Percentiles rank a stretch among this genome's conserved stretches.
Conservation (phyloP, 1,140 invertebrate species). For the Magallana ariakensis region DNA sequence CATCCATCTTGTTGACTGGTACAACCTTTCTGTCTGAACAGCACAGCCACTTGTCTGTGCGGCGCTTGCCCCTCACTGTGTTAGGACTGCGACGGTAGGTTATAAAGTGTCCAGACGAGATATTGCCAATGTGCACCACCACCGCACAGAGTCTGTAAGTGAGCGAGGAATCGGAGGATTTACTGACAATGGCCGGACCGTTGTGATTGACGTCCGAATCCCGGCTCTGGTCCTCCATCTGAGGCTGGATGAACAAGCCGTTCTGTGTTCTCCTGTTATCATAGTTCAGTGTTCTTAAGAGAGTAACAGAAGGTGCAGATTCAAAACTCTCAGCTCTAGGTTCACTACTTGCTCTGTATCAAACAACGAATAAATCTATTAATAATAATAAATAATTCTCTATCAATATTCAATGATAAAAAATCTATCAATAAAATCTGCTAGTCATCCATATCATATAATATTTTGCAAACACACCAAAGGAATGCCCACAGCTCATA, state of each 20-base stretch:
- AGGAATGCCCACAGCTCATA: too few relatives aligned
- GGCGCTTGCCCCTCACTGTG: slow-evolving; percentile 65
- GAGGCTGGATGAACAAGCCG: slow-evolving; percentile 69
- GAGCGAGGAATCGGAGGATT: slow-evolving; percentile 55
- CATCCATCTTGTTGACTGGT: slow-evolving; percentile 75
- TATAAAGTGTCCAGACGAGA: slow-evolving; percentile 93
- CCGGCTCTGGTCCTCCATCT: slow-evolving; percentile 42
- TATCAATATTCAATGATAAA: too few relatives aligned
- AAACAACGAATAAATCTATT: neutral
- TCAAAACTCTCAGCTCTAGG: neutral
- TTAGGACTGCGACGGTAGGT: slow-evolving; percentile 88
- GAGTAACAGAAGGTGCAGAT: slow-evolving; percentile 70
- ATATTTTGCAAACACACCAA: too few relatives aligned
- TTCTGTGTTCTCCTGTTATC: slow-evolving; percentile 69
- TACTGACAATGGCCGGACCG: slow-evolving; percentile 53
- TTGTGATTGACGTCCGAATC: slow-evolving; percentile 74
- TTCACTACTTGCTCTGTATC: neutral
- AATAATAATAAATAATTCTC: too few relatives aligned
- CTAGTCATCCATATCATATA: too few relatives aligned
- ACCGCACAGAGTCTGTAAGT: slow-evolving; percentile 89
- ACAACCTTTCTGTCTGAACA: slow-evolving; percentile 80
- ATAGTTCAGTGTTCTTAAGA: slow-evolving; percentile 76
- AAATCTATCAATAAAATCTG: too few relatives aligned
- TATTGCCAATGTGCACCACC: slow-evolving; percentile 93
- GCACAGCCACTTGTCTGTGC: slow-evolving; percentile 78